Base-by-base conservation (phyloP, 2,888 invertebrate genomes). In the Electrophaes corylata region DNA sequence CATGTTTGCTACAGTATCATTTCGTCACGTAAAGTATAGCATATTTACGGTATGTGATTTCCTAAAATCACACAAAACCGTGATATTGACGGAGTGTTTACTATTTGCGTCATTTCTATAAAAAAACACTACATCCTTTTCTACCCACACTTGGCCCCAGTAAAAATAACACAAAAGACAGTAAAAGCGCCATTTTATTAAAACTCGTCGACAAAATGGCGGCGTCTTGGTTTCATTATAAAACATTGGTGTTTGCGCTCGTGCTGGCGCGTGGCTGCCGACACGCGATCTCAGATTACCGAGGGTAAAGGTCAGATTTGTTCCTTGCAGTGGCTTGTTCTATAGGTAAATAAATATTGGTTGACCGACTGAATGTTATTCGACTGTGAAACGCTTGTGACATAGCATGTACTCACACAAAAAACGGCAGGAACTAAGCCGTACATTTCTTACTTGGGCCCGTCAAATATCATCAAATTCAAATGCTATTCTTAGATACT, bases 191-290 rank as follows among this genome's bases (percentile, higher is more conserved):
- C 43, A 50, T 64, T 66, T 65, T 64, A 69, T 58, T 67, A 68
- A 67, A 63, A 64, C 54, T 46, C 51, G 44, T 53, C 44, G 11
- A 62, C 65, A 66, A 67, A 64, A 69, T 68, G 67, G 66, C 58
- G 69, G 29, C 48, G 69, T 77, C 78, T 80, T 79, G 72, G 78
- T 82, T 83, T 83, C 78, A 79, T 82, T 79, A 78, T 78, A 80
- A 74, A 79, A 78, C 72, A 74, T 72, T 46, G 60, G 43, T 79
- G 80, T 83, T 79, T 79, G 76, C 79, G 43, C 43, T 43, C 43
- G 43, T 64, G 72, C 70, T 72, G 51, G 76, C 77, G 75, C 83
- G 83, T 82, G 83, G 60, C 78, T 65, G 60, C 62, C 59, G 73
- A 66, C 73, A 67, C 60, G 65, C 62, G 68, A 67, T 65, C 67